A percentile compares a stretch with the other conserved stretches of the same genome.
phyloP scores from a whole-genome alignment of 2,113 vertebrate species.

The Gymnocephalus cernua region DNA sequence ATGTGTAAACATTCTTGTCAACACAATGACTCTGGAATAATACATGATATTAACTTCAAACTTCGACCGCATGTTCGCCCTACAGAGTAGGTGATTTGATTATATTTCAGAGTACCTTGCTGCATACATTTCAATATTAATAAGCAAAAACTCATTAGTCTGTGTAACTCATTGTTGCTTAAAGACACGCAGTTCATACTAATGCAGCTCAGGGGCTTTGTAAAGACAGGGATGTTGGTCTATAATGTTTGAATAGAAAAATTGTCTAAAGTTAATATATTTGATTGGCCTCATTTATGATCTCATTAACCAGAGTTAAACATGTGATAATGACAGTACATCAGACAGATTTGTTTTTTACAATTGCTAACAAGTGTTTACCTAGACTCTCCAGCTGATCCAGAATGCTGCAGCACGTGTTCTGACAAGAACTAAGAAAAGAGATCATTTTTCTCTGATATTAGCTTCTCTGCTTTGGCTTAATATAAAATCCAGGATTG shows the following conservation, averaged over 20 bases:
- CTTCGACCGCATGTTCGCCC: conserved; percentile 15
- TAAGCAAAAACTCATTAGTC: conserved; percentile 21
- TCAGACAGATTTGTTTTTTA: neutral
- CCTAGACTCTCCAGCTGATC: no score
- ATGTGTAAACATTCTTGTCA: conserved; percentile 3
- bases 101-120: neutral
- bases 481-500: no score
- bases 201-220: neutral
- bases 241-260: neutral
- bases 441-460: no score
- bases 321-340: neutral
- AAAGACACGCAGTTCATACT: conserved; percentile 16
- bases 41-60: conserved; percentile 9
- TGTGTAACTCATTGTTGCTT: neutral
- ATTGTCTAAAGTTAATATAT: neutral
- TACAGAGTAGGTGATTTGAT: conserved; percentile 31
- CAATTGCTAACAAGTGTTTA: no score
- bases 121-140: conserved; percentile 36
- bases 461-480: no score
- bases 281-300: neutral
- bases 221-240: neutral
- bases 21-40: neutral
- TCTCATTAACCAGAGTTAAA: neutral
- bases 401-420: no score
- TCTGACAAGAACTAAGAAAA: no score